Percentiles rank a stretch among this genome's conserved stretches.
phyloP scores from a whole-genome alignment of 2,113 vertebrate species.

The Daboia siamensis region DNA sequence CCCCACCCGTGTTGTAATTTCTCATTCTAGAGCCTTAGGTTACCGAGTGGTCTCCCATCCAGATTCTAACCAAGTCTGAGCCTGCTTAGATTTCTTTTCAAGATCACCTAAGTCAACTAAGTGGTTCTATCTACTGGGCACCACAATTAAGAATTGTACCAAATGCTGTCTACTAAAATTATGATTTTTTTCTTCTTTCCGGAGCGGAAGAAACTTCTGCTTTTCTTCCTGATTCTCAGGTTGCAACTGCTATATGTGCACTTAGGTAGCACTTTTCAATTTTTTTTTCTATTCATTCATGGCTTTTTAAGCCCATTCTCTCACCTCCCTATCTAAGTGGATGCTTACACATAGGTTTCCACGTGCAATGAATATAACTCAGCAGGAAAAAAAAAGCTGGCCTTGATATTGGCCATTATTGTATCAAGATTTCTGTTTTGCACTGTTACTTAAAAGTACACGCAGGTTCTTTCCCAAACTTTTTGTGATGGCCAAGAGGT shows the following conservation, averaged over 20 bases:
- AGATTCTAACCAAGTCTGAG: not conserved
- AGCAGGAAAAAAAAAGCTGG: not conserved
- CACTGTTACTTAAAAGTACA: not conserved
- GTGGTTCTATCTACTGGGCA: not conserved
- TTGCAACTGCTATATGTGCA: not conserved
- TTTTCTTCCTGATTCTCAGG: not conserved
- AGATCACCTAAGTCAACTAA: not conserved
- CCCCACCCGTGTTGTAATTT: no score
- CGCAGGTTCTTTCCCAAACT: no score
- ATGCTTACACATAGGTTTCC: not conserved
- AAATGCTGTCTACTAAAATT: not conserved
- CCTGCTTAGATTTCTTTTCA: not conserved
- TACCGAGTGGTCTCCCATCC: not conserved
- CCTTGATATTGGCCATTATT: not conserved
- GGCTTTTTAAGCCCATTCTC: not conserved
- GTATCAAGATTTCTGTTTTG: not conserved
- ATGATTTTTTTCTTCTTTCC: not conserved
- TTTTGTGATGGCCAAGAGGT: no score
- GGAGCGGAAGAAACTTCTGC: not conserved
- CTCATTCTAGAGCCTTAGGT: not conserved
- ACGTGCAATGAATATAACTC: not conserved
- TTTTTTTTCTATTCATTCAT: not conserved
- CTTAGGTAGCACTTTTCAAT: not conserved
- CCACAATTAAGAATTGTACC: not conserved
- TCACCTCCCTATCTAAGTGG: not conserved